Conservation (phyloP, 2,113 vertebrate genomes). For the Ptilonorhynchus violaceus region DNA sequence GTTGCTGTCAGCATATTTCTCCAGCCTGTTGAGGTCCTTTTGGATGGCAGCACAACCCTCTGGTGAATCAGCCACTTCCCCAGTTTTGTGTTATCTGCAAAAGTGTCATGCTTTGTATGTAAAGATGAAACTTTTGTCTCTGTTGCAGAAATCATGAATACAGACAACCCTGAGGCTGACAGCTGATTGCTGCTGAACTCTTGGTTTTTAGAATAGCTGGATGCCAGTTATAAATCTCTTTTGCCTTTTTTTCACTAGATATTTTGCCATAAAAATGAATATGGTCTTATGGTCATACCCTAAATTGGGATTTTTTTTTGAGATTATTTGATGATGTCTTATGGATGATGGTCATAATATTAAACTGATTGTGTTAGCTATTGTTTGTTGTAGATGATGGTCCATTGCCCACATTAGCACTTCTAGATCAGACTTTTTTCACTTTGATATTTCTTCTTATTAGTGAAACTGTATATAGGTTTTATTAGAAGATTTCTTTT, state of each 20-base stretch:
- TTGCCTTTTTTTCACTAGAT: fast-evolving
- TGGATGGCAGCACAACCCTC: not conserved
- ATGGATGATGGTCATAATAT: not conserved
- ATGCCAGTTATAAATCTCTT: not conserved
- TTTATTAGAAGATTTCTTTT: not conserved
- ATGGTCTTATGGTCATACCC: not conserved
- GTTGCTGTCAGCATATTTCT: not conserved
- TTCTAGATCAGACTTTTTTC: not conserved
- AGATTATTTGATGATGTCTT: not conserved
- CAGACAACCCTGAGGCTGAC: not conserved
- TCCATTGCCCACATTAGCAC: not conserved
- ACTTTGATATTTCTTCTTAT: not conserved
- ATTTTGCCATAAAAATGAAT: not conserved
- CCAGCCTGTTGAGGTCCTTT: not conserved
- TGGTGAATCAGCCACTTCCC: not conserved
- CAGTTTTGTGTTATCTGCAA: not conserved
- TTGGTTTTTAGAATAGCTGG: not conserved
- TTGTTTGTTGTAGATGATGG: not conserved
- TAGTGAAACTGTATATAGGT: not conserved
- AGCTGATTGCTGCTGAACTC: not conserved
- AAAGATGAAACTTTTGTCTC: not conserved
- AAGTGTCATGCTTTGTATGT: not conserved
- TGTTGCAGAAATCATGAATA: not conserved
- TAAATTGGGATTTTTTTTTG: not conserved
- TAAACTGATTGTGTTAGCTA: not conserved